A percentile compares a stretch with the other conserved stretches of the same genome.
phyloP scores from a whole-genome alignment of 2,888 invertebrate species.

The Neoaliturus tenellus region DNA sequence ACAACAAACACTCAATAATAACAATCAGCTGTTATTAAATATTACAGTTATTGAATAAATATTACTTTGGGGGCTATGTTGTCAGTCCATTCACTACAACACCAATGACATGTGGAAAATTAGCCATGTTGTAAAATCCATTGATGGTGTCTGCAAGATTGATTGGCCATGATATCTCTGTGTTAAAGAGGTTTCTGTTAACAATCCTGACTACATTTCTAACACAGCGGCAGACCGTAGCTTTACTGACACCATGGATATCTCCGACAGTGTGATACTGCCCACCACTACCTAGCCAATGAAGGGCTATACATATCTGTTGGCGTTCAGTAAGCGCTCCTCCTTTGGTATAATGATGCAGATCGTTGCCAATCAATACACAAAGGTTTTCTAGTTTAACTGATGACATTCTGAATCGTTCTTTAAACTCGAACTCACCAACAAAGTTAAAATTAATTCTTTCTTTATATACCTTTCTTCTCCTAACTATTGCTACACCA shows the following conservation, averaged over 20 bases:
- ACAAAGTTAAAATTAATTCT: slow-evolving; percentile 16
- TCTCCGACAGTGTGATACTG: slow-evolving; percentile 64
- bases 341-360: neutral
- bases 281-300: slow-evolving; percentile 63
- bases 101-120: slow-evolving; percentile 52
- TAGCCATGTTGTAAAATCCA: slow-evolving; percentile 38
- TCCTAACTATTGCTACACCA: neutral
- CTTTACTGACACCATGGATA: slow-evolving; percentile 66
- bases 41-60: too few relatives aligned
- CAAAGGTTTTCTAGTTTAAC: neutral
- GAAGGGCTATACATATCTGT: slow-evolving; percentile 52
- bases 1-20: too few relatives aligned
- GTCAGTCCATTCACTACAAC: too few relatives aligned
- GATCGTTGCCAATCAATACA: neutral
- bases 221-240: slow-evolving; percentile 64
- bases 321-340: neutral
- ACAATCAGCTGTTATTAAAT: too few relatives aligned
- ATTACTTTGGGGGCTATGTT: too few relatives aligned
- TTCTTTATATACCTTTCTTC: slow-evolving; percentile 3
- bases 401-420: neutral
- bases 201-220: slow-evolving; percentile 60
- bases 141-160: slow-evolving; percentile 26
- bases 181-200: slow-evolving; percentile 62
- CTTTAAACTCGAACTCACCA: neutral
- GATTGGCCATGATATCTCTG: slow-evolving; percentile 57